A percentile compares a stretch with the other conserved stretches of the same genome.
Evolutionary conservation across 2,113 vertebrate species (phyloP).

Genomic region (Trematomus loennbergii): DNA sequence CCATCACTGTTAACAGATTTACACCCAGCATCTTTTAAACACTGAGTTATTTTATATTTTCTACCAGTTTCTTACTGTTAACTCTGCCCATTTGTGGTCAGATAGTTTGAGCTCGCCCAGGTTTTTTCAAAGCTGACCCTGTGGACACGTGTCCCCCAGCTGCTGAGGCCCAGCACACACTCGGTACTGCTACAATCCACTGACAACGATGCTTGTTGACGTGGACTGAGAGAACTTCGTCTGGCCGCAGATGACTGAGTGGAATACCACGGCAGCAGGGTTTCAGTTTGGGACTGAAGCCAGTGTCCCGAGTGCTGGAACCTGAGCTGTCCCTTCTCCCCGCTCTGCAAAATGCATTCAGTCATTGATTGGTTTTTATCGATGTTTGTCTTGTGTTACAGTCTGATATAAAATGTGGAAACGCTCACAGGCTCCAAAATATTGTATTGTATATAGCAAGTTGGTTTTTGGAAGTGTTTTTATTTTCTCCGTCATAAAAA

Average conservation of each 20-base stretch:
- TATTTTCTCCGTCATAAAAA: constrained; percentile 32
- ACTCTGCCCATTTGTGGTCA: constrained; percentile 1
- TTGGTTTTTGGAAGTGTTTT: constrained; percentile 31
- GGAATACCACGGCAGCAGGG: constrained; percentile 23
- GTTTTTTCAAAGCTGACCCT: constrained; percentile 27
- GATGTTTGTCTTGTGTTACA: constrained; percentile 76
- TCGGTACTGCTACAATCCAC: constrained; percentile 7
- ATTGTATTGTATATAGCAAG: constrained; percentile 46
- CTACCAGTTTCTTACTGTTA: constrained; percentile 33
- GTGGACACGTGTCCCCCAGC: constrained; percentile 28
- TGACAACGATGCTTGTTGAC: constrained; percentile 42
- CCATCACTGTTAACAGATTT: constrained; percentile 2
- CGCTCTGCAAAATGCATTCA: constrained; percentile 47
- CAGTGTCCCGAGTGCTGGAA: constrained; percentile 52
- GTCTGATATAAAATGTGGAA: constrained; percentile 54
- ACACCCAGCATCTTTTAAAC: constrained; percentile 8
- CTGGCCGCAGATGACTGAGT: constrained; percentile 27
- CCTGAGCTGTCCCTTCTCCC: constrained; percentile 60
- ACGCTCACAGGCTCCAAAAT: constrained; percentile 37
- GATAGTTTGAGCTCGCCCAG: constrained; percentile 20
- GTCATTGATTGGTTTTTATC: constrained; percentile 65
- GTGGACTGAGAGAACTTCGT: constrained; percentile 38
- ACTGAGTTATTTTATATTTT: constrained; percentile 10
- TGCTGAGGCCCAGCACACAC: constrained; percentile 19
- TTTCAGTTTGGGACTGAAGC: constrained; percentile 22